A percentile compares a stretch with the other conserved stretches of the same genome.
Evolutionary conservation across 2,797 vertebrate genomes (phyloP).

Genomic region (Calcarius lapponicus): DNA sequence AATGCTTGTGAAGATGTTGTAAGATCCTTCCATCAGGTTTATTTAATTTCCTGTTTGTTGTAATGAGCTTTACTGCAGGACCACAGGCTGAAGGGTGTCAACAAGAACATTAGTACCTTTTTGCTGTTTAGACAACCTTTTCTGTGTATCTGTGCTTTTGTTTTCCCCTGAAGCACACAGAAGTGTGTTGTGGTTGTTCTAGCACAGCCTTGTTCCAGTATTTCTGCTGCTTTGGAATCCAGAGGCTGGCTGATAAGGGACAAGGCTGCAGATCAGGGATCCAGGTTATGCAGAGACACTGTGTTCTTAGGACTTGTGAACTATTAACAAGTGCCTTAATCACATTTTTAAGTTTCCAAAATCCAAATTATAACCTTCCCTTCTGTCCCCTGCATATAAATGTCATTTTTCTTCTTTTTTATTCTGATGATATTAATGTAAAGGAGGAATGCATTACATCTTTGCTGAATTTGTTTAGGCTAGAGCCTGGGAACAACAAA

Average conservation of each 20-base stretch:
- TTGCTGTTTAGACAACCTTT: neutral
- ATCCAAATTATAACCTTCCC: neutral
- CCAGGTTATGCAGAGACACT: neutral
- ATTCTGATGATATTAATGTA: neutral
- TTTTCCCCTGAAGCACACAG: neutral
- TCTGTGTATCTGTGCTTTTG: neutral
- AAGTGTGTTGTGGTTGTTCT: neutral
- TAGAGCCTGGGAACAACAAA: neutral
- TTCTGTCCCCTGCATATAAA: neutral
- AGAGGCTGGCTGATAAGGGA: neutral
- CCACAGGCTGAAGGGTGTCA: neutral
- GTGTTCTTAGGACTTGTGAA: neutral
- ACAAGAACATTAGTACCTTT: neutral
- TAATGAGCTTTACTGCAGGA: neutral
- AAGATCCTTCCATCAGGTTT: neutral
- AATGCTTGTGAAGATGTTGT: neutral
- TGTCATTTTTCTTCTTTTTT: neutral
- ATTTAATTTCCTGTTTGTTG: neutral
- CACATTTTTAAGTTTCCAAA: neutral
- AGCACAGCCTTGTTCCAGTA: neutral
- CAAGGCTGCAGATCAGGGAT: neutral
- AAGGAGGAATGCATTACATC: neutral
- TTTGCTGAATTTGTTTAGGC: neutral
- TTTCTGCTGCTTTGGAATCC: neutral
- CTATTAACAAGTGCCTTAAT: neutral